Conservation (phyloP, 2,888 invertebrate species). For the Platycheirus albimanus region DNA sequence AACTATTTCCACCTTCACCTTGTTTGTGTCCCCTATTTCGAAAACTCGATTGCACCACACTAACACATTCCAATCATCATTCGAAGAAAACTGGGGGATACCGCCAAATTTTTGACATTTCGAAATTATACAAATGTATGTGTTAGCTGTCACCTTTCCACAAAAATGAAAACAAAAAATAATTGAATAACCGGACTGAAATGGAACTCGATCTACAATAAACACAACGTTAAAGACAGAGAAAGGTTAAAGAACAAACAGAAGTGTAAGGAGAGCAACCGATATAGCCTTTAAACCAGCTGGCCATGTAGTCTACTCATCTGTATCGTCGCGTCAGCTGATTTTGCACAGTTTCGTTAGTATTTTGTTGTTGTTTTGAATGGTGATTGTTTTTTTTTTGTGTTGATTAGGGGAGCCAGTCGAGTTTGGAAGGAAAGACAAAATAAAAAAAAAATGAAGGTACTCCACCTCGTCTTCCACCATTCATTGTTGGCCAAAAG, state of each 20-base stretch:
- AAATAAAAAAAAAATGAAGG: background rate
- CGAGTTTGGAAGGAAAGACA: background rate
- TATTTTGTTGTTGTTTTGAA: background rate
- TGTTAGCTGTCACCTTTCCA: conserved; percentile 47
- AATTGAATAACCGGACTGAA: conserved; percentile 47
- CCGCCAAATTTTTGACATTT: conserved; percentile 67
- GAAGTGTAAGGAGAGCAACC: background rate
- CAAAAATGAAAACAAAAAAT: conserved; percentile 52
- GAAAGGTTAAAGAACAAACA: background rate
- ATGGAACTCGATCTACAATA: conserved; percentile 43
- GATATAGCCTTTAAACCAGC: conserved; percentile 9
- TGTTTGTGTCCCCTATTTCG: conserved; percentile 20
- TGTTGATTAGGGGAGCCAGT: background rate
- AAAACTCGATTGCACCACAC: conserved; percentile 7
- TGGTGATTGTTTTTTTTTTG: background rate
- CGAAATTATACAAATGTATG: conserved; percentile 42
- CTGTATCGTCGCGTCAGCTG: conserved; percentile 29
- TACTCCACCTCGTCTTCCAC: conserved; percentile 7
- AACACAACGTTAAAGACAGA: conserved; percentile 24
- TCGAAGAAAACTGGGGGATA: conserved; percentile 37
- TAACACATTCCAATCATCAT: background rate
- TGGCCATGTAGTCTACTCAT: conserved; percentile 6
- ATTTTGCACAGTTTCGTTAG: conserved; percentile 11
- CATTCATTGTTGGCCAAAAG: conserved; percentile 24
- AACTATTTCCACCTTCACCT: conserved; percentile 51